These are phyloP conservation scores for Kryphioiulus occultus DNA, from an alignment of 2,888 invertebrate genomes.

Conservation along the genomic window DNA sequence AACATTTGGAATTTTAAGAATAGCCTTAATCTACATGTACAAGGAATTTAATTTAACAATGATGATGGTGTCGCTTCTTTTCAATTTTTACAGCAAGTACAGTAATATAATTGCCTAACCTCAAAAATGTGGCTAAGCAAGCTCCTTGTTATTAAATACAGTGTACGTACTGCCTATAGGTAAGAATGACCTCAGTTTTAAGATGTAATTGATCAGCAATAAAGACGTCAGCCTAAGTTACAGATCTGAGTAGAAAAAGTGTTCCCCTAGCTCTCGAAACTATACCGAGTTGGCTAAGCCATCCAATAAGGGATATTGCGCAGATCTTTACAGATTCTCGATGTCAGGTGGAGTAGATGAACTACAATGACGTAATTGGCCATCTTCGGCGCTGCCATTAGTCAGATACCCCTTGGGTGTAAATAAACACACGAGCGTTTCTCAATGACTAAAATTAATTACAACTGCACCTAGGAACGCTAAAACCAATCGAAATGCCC, in stretches of 20 bases:
- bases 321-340: constrained; percentile 20
- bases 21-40: too few species aligned
- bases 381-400: constrained; percentile 29
- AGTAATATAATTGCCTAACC: too few species aligned
- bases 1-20: too few species aligned
- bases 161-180: background rate
- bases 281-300: background rate
- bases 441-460: constrained; percentile 40
- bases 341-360: background rate
- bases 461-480: constrained; percentile 35
- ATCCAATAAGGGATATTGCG: background rate
- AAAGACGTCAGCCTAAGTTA: constrained; percentile 2
- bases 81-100: too few species aligned
- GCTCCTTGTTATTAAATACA: too few species aligned
- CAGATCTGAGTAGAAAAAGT: background rate
- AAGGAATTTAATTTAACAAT: too few species aligned
- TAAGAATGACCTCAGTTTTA: background rate
- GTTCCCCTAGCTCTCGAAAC: background rate
- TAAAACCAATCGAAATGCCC: constrained; percentile 2
- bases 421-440: constrained; percentile 29
- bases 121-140: too few species aligned
- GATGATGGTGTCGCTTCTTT: too few species aligned
- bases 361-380: constrained; percentile 36
- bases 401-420: constrained; percentile 32
- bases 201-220: background rate